Conservation (phyloP, 2,113 vertebrate species). For the Bubo scandiacus region DNA sequence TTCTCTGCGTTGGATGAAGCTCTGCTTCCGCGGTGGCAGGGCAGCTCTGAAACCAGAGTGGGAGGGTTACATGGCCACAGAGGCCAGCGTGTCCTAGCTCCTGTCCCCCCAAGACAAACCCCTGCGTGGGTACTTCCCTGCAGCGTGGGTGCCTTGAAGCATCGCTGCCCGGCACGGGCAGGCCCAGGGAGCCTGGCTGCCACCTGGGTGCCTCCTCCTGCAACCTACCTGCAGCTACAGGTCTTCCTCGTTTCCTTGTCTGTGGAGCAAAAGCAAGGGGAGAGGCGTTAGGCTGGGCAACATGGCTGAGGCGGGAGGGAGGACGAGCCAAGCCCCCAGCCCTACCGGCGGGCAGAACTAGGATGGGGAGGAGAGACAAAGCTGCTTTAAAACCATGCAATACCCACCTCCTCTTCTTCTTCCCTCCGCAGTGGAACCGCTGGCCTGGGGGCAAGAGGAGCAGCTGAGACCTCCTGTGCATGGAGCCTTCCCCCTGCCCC, state of each 20-base stretch:
- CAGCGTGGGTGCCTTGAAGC: neutral
- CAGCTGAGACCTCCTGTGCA: neutral
- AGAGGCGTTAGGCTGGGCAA: accelerated
- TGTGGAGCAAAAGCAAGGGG: neutral
- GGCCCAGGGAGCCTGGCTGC: neutral
- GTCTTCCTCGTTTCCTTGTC: neutral
- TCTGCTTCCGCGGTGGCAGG: neutral
- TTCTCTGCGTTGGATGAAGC: neutral
- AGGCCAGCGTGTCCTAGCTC: neutral
- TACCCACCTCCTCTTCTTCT: constrained; percentile 71
- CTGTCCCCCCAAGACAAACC: neutral
- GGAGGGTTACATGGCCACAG: neutral
- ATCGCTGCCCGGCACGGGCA: accelerated
- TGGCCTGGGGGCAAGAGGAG: constrained; percentile 72
- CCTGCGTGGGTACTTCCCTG: accelerated
- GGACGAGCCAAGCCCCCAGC: accelerated
- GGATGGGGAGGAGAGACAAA: neutral
- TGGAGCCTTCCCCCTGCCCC: neutral
- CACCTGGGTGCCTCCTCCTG: neutral
- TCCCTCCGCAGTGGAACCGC: constrained; percentile 78
- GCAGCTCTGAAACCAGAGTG: neutral
- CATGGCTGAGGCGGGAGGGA: accelerated
- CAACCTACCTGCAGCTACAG: constrained; percentile 48
- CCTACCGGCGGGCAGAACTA: neutral
- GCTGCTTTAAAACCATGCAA: accelerated